Evolutionary conservation across 2,113 vertebrate genomes (phyloP), one percentile per base, ranked within the genome.

Genomic region (Notothenia rossii): DNA sequence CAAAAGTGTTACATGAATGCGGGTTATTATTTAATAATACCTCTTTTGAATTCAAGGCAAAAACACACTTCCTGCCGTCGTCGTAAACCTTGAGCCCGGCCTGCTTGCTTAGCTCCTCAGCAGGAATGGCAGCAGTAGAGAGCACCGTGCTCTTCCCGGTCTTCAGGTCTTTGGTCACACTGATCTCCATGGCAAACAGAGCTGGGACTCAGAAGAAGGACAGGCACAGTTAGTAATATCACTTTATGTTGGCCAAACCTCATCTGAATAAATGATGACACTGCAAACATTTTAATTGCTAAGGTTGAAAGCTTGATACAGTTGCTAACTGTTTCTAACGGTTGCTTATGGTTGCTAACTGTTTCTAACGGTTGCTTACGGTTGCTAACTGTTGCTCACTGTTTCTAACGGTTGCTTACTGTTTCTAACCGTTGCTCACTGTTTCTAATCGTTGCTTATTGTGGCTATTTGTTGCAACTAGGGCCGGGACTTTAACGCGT

Each of bases 21-120:
- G 17, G 8, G 17, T 45, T 43, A 20, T 9, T 6, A 43, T 62
- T 18, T 22, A 11, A 50, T 9, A 29, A 7, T 80, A 92, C 87
- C 89, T 89, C 18, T 0, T 66, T 83, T 40, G 85, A 68, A 46
- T 76, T 36, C 10, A 96, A 86, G 8, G 95, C 95, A 3, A 95
- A 96, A 5, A 97, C 94, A 20, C 96, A 96, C 89, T 96, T 98
- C 10, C 93, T 93, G 74, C 96, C 95, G 0, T 98, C 96, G 0
- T 98, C 96, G 0, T 96, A 96, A 4, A 97, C 96, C 91, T 97
- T 97, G 80, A 96, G 85, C 18, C 96, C 94, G 6, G 84, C 56
- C 43, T 92, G 94, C 86, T 92, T 94, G 36, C 73, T 6, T 60
- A 96, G 87, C 59, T 95, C 93, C 14, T 96, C 94, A 0, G 96